These are phyloP conservation scores for Anarsia innoxiella DNA, from an alignment of 2,888 invertebrate species.

Conservation along the genomic window DNA sequence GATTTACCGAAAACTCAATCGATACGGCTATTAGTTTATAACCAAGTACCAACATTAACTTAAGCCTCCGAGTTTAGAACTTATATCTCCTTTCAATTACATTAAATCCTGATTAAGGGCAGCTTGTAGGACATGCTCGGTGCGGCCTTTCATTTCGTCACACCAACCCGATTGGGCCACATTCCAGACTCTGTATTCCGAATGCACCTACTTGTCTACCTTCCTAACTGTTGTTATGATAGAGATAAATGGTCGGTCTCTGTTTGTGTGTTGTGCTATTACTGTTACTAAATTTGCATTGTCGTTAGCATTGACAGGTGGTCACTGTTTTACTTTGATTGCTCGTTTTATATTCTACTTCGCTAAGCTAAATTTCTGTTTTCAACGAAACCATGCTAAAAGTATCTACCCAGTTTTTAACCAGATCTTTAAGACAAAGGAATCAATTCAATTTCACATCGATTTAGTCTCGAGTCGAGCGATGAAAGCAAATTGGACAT, in stretches of 20 bases:
- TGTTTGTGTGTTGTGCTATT: conserved; percentile 25
- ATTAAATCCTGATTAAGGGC: conserved; percentile 11
- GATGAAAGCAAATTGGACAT: conserved; percentile 22
- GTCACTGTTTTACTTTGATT: conserved; percentile 9
- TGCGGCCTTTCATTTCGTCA: conserved; percentile 45
- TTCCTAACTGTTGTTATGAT: conserved; percentile 20
- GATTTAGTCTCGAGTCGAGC: conserved; percentile 5
- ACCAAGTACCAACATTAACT: too few species aligned
- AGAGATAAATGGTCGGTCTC: conserved; percentile 30
- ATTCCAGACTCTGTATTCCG: conserved; percentile 27
- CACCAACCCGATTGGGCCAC: conserved; percentile 26
- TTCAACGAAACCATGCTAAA: too few species aligned
- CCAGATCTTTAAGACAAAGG: too few species aligned
- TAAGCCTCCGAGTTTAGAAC: conserved; percentile 7
- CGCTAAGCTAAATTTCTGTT: too few species aligned
- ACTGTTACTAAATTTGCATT: conserved; percentile 27
- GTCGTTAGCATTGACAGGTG: conserved; percentile 11
- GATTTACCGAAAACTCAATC: too few species aligned
- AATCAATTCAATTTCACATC: conserved; percentile 1
- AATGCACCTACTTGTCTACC: conserved; percentile 16
- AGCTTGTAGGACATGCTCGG: conserved; percentile 12
- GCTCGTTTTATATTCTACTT: too few species aligned
- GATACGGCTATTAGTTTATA: too few species aligned
- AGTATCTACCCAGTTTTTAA: too few species aligned
- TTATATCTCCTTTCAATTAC: conserved; percentile 6